These are phyloP conservation scores for Alcedo atthis DNA, from an alignment of 2,797 vertebrate species.

Conservation along the genomic window DNA sequence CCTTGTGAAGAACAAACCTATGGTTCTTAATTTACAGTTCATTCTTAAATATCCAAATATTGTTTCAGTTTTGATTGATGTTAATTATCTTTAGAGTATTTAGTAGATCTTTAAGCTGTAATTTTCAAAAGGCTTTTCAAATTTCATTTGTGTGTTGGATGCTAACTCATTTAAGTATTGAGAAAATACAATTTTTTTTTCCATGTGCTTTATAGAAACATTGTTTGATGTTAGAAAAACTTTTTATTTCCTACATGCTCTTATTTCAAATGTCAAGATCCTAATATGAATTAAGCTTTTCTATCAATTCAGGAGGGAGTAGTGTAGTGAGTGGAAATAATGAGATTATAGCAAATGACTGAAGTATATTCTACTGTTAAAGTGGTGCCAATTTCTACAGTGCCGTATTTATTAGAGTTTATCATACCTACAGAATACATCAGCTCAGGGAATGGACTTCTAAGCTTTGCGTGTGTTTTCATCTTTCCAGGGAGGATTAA, in stretches of 20 bases:
- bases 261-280: neutral
- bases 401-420: neutral
- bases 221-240: neutral
- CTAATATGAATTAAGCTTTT: neutral
- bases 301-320: neutral
- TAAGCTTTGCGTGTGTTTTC: neutral
- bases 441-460: neutral
- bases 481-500: neutral
- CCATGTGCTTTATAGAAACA: neutral
- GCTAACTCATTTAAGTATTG: neutral
- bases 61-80: neutral
- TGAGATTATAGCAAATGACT: neutral
- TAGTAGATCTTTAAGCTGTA: neutral
- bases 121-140: neutral
- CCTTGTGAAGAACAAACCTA: neutral
- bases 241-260: neutral
- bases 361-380: neutral
- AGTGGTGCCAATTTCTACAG: neutral
- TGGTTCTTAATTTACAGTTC: neutral
- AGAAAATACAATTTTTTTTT: neutral
- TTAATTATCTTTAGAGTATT: neutral
- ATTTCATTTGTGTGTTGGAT: neutral
- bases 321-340: neutral
- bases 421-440: neutral
- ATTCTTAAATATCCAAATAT: neutral